Evolutionary conservation across 2,888 invertebrate species (phyloP).

Genomic region (Leptothorax acervorum): DNA sequence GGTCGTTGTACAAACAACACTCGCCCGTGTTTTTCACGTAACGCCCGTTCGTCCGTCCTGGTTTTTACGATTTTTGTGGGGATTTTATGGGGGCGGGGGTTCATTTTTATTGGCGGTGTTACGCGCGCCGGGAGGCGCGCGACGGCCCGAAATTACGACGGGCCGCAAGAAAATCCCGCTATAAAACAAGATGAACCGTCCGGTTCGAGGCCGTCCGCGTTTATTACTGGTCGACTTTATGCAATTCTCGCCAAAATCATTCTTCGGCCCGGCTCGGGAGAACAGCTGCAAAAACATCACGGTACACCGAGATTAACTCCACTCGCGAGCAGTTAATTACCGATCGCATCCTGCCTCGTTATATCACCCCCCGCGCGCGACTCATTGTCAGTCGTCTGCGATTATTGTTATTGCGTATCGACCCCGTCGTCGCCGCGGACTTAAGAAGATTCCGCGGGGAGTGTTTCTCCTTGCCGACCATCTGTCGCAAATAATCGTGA

Average conservation of each 20-base stretch:
- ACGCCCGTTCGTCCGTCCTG: background rate
- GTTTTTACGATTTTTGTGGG: constrained; percentile 39
- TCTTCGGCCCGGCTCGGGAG: background rate
- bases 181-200: constrained; percentile 1
- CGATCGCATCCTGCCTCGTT: constrained; percentile 5
- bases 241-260: constrained; percentile 32
- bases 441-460: constrained; percentile 5
- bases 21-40: constrained; percentile 24
- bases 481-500: constrained; percentile 53
- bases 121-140: background rate
- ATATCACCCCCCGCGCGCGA: background rate
- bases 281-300: constrained; percentile 28
- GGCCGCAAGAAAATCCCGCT: constrained; percentile 27
- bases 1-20: constrained; percentile 36
- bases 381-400: background rate
- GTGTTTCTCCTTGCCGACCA: constrained; percentile 36
- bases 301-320: constrained; percentile 20
- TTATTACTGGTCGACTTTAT: constrained; percentile 28
- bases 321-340: constrained; percentile 29
- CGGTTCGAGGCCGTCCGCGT: background rate
- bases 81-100: constrained; percentile 19
- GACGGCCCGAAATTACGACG: constrained; percentile 25
- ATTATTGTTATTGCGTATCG: constrained; percentile 27
- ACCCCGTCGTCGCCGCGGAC: background rate
- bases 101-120: constrained; percentile 42